A percentile compares a stretch with the other conserved stretches of the same genome.
Evolutionary conservation across 2,888 invertebrate species (phyloP).

Genomic region (Aricia artaxerxes): DNA sequence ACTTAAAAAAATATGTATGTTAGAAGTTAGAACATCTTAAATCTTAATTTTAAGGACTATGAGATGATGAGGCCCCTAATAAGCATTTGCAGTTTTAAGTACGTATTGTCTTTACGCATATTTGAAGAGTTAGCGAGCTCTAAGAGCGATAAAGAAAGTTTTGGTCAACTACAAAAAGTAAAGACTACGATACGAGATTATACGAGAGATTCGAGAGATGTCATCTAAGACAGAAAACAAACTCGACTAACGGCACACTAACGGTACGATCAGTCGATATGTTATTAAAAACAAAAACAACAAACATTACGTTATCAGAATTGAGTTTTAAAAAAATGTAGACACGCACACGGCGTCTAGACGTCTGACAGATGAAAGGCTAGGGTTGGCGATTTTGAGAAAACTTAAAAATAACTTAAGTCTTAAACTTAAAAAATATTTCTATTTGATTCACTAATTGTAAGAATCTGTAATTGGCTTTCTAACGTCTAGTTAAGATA

Average conservation of each 20-base stretch:
- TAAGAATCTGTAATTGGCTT: too few species aligned
- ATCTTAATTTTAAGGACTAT: too few species aligned
- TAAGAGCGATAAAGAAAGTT: too few species aligned
- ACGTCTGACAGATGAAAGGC: slow-evolving; percentile 28
- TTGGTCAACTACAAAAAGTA: not conserved
- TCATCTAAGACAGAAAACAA: not conserved
- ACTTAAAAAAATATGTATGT: too few species aligned
- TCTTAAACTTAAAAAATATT: not conserved
- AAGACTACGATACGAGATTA: not conserved
- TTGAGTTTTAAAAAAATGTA: slow-evolving; percentile 11
- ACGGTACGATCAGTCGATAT: not conserved
- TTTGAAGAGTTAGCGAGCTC: too few species aligned
- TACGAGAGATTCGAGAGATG: not conserved
- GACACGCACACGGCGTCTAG: slow-evolving; percentile 29
- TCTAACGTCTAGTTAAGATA: too few species aligned
- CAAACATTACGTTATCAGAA: slow-evolving; percentile 9
- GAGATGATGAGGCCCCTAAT: too few species aligned
- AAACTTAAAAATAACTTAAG: not conserved
- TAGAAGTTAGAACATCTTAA: too few species aligned
- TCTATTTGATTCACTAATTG: too few species aligned
- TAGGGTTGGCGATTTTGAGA: not conserved
- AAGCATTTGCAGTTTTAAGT: too few species aligned
- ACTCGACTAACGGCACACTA: not conserved
- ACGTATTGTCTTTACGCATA: too few species aligned
- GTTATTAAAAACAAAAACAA: not conserved